phyloP scores from a whole-genome alignment of 2,888 invertebrate genomes.

The Microctonus hyperodae region DNA sequence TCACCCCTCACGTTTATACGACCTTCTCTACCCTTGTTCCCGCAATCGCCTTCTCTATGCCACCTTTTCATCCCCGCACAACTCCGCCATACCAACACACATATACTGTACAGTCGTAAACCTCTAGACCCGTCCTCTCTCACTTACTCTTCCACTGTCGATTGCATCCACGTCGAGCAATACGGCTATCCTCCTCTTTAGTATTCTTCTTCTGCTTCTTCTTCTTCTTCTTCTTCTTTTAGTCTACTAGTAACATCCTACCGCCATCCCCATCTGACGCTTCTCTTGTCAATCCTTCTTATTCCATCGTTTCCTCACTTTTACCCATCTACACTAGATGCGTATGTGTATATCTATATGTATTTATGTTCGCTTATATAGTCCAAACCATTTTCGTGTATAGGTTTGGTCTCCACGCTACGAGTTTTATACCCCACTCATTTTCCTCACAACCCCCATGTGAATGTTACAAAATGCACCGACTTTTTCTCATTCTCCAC shows the following conservation, averaged over 20 bases:
- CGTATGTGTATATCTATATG: neutral
- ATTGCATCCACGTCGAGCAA: slow-evolving; percentile 31
- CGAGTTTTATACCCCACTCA: slow-evolving; percentile 24
- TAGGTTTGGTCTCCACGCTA: neutral
- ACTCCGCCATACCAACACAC: slow-evolving; percentile 52
- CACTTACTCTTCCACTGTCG: slow-evolving; percentile 36
- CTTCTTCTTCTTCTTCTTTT: slow-evolving; percentile 33
- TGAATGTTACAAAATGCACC: slow-evolving; percentile 44
- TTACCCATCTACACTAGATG: slow-evolving; percentile 6
- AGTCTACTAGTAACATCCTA: no score
- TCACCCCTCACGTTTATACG: slow-evolving; percentile 35
- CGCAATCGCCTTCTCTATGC: slow-evolving; percentile 30
- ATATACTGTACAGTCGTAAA: slow-evolving; percentile 32
- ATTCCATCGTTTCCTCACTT: slow-evolving; percentile 18
- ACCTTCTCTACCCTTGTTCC: slow-evolving; percentile 32
- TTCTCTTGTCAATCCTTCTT: slow-evolving; percentile 21
- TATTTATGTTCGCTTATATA: neutral
- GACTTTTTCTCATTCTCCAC: slow-evolving; percentile 54
- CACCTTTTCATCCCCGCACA: slow-evolving; percentile 32
- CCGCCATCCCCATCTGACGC: slow-evolving; percentile 15
- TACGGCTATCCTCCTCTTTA: slow-evolving; percentile 25
- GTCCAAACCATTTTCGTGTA: slow-evolving; percentile 14
- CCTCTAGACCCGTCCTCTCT: slow-evolving; percentile 26
- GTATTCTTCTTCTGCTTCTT: slow-evolving; percentile 38
- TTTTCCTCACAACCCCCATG: slow-evolving; percentile 29